Evolutionary conservation across 2,888 invertebrate genomes (phyloP).

Genomic region (Liodrosophila aerea): DNA sequence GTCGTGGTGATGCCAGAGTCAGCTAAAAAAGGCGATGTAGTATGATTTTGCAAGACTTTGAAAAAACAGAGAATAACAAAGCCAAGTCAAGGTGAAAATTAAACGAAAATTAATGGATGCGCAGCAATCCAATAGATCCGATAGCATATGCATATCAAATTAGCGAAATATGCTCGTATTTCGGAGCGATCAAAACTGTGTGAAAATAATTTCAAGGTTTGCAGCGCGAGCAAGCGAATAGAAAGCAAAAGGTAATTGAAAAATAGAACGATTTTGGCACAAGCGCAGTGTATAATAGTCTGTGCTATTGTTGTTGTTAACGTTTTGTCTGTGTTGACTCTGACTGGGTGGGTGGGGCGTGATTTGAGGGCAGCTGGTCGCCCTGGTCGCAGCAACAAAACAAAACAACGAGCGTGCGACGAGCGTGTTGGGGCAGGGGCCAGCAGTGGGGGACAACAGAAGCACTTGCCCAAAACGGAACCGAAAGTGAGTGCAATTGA

Average conservation of each 20-base stretch:
- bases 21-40: slow-evolving; percentile 69
- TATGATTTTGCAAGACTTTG: slow-evolving; percentile 77
- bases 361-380: slow-evolving; percentile 65
- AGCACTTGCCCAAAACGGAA: slow-evolving; percentile 54
- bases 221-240: slow-evolving; percentile 72
- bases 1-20: slow-evolving; percentile 61
- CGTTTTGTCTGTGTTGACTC: slow-evolving; percentile 46
- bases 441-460: slow-evolving; percentile 15
- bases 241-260: slow-evolving; percentile 74
- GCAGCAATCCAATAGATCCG: slow-evolving; percentile 52
- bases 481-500: slow-evolving; percentile 63
- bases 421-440: slow-evolving; percentile 24
- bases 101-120: slow-evolving; percentile 67
- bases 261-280: slow-evolving; percentile 78
- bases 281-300: slow-evolving; percentile 66
- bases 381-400: slow-evolving; percentile 45
- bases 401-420: slow-evolving; percentile 52
- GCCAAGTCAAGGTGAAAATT: slow-evolving; percentile 75
- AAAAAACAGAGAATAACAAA: slow-evolving; percentile 59
- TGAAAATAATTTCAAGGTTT: slow-evolving; percentile 79
- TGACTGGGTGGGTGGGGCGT: slow-evolving; percentile 70
- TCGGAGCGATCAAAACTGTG: slow-evolving; percentile 72
- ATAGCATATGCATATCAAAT: slow-evolving; percentile 70
- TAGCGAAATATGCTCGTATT: slow-evolving; percentile 70
- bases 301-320: slow-evolving; percentile 40